A percentile compares a stretch with the other conserved stretches of the same genome.
Evolutionary conservation across 2,113 vertebrate species (phyloP).

Genomic region (Plotosus lineatus): DNA sequence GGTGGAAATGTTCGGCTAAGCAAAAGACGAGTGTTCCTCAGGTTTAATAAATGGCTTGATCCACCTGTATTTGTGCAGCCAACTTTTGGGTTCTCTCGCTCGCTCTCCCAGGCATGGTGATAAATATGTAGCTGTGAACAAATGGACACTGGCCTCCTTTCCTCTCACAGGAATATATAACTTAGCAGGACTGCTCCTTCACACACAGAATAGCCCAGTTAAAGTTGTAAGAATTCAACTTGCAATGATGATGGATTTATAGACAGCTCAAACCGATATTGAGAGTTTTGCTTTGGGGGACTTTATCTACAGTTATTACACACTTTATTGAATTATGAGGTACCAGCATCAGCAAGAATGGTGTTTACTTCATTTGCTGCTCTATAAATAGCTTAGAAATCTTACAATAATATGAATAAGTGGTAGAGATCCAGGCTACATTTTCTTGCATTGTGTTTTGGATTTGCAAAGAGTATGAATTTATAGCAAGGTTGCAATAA

Average conservation of each 20-base stretch:
- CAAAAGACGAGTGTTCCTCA: conserved; percentile 54
- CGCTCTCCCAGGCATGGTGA: conserved; percentile 50
- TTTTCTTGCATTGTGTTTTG: not conserved
- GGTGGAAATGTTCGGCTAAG: conserved; percentile 47
- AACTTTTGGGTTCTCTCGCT: conserved; percentile 46
- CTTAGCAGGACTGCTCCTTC: conserved; percentile 57
- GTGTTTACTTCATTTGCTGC: conserved; percentile 22
- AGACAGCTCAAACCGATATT: not conserved
- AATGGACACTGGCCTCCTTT: conserved; percentile 54
- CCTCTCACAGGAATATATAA: conserved; percentile 58
- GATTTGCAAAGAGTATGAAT: not conserved
- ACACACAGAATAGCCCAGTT: conserved; percentile 45
- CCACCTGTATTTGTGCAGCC: conserved; percentile 54
- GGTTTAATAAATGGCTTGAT: conserved; percentile 48
- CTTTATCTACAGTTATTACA: conserved; percentile 25
- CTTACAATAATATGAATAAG: conserved; percentile 13
- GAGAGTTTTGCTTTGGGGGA: not conserved
- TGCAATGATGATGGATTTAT: conserved; percentile 25
- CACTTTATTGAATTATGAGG: conserved; percentile 33
- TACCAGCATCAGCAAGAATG: conserved; percentile 31
- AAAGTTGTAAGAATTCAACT: conserved; percentile 2
- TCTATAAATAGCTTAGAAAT: conserved; percentile 23
- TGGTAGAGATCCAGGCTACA: conserved; percentile 5
- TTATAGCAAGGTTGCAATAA: conserved; percentile 17
- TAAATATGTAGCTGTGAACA: conserved; percentile 42